Base-by-base conservation (phyloP, 2,113 vertebrate genomes). In the Anser cygnoides region DNA sequence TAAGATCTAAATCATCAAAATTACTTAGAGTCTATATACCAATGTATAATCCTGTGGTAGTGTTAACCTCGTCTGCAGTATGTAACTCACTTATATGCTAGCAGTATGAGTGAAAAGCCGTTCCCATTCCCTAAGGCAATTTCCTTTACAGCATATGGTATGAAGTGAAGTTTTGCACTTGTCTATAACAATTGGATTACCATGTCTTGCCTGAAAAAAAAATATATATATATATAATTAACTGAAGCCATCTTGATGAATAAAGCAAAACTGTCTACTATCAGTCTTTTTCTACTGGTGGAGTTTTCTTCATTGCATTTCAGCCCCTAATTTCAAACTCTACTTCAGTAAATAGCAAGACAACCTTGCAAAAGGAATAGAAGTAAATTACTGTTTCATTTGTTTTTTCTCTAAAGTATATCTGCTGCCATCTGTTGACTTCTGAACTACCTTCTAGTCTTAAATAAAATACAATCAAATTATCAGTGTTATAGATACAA, bases 341-440 rank as follows among this genome's bases (percentile, higher is more conserved):
- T 49, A 10, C 37, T 74, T 91, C 52, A 70, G 22, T 33, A 80
- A 76, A 73, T 4, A 8, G 26, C 66, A 79, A 85, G 58, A 43
- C 18, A 71, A 12, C 14, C 2, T 19, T 73, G 29, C 50, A 61
- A 76, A 82, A 85, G 15, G 58, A 76, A 35, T 4, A 68, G 14
- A 85, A 72, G 54, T 58, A 83, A 59, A 67, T 78, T 50, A 46
- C 54, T 65, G 6, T 75, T 29, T 2, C 8, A 22, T 49, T 62
- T 3, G 37, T 61, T 82, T 93, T 93, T 87, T 31, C 83, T 94
- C 67, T 58, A 28, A 94, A 96, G 89, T 79, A 88, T 94, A 93
- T 97, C 90, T 97, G 90, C 93, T 97, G 96, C 97, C 96, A 96
- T 97, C 97, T 97, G 96, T 97, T 95, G 96, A 96, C 75, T 96